Evolutionary conservation across 2,797 vertebrate species (phyloP).

Genomic region (Girardinus metallicus): DNA sequence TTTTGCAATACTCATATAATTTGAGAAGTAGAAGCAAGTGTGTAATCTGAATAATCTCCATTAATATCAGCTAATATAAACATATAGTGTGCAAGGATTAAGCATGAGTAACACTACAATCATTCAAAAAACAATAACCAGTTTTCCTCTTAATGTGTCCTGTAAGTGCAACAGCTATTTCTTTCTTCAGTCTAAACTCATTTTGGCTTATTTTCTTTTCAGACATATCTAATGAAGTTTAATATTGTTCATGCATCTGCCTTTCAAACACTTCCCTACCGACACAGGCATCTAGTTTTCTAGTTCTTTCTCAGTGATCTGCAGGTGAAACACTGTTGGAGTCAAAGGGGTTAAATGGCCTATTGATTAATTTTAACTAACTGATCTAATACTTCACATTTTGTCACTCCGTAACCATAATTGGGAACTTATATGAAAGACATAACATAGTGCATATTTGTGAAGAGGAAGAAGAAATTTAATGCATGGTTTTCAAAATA

Average conservation of each 20-base stretch:
- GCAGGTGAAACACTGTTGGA: slow-evolving; percentile 16
- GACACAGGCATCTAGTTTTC: slow-evolving; percentile 24
- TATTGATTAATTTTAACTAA: slow-evolving; percentile 41
- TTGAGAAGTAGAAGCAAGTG: background rate
- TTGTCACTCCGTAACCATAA: background rate
- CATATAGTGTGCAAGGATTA: background rate
- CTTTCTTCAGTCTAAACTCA: background rate
- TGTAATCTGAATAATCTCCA: background rate
- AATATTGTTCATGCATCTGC: slow-evolving; percentile 4
- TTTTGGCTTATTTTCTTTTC: background rate
- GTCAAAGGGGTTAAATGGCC: slow-evolving; percentile 59
- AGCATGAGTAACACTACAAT: background rate
- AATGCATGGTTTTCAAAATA: background rate
- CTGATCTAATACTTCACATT: background rate
- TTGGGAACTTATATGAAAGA: background rate
- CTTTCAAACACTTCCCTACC: slow-evolving; percentile 1
- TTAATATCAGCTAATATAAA: background rate
- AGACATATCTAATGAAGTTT: slow-evolving; percentile 9
- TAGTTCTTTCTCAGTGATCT: slow-evolving; percentile 43
- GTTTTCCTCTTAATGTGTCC: background rate
- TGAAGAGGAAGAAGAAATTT: background rate
- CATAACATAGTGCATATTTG: background rate
- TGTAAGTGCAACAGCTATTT: background rate
- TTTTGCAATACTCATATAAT: background rate
- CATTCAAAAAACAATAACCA: background rate